Conservation (phyloP, 2,888 invertebrate species). For the Adelognathus sp. region DNA sequence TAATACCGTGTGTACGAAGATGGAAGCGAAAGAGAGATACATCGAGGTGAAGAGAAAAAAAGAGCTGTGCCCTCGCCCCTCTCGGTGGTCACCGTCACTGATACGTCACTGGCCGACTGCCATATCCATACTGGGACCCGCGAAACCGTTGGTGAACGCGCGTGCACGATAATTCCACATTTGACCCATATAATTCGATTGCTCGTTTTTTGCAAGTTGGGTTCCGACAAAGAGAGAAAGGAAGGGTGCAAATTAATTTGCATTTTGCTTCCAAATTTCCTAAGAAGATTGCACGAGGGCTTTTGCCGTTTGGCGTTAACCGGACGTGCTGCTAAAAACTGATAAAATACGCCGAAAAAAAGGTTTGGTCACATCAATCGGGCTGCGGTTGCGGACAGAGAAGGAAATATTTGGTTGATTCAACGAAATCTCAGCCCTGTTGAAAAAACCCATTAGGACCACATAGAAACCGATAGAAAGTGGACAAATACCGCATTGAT, state of each 20-base stretch:
- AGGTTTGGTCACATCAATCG: too few species aligned
- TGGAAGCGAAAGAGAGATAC: slow-evolving; percentile 4
- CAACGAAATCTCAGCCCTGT: too few species aligned
- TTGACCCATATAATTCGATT: slow-evolving; percentile 22
- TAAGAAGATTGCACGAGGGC: too few species aligned
- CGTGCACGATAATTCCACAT: slow-evolving; percentile 5
- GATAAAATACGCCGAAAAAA: too few species aligned
- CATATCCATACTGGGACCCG: neutral
- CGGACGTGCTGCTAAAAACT: too few species aligned
- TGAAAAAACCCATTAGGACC: too few species aligned
- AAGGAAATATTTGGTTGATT: too few species aligned
- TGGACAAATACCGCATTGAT: too few species aligned
- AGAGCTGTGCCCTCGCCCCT: neutral
- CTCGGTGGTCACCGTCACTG: slow-evolving; percentile 4
- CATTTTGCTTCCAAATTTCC: too few species aligned
- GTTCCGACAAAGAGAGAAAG: neutral
- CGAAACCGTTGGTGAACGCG: neutral
- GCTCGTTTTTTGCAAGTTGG: neutral
- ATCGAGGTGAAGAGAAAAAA: neutral
- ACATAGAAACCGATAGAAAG: too few species aligned
- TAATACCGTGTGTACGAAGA: neutral
- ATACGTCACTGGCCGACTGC: neutral
- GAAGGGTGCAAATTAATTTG: neutral
- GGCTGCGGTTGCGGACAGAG: too few species aligned
- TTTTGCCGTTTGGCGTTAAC: too few species aligned